Evolutionary conservation across 2,113 vertebrate genomes (phyloP).

Genomic region (Pardalotus punctatus): DNA sequence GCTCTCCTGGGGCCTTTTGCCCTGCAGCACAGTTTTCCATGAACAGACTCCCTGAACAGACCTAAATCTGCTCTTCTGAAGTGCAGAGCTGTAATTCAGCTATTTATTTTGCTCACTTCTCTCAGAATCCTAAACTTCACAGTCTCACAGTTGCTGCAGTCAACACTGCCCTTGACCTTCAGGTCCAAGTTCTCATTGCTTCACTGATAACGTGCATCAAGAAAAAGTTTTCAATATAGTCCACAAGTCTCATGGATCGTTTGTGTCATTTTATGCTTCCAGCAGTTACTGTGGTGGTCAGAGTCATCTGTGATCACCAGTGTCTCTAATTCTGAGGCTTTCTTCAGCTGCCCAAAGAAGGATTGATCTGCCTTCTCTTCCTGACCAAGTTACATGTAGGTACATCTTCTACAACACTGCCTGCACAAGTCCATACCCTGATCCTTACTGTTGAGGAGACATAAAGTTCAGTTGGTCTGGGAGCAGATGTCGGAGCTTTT

Average conservation of each 20-base stretch:
- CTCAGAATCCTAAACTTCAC: neutral
- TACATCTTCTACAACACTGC: neutral
- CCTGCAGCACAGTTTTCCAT: constrained; percentile 33
- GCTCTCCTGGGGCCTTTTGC: constrained; percentile 41
- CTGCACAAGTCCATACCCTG: neutral
- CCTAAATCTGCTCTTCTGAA: constrained; percentile 17
- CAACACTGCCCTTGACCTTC: neutral
- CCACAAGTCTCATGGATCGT: neutral
- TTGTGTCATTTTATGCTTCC: neutral
- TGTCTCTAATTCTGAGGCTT: neutral
- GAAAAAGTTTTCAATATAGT: neutral
- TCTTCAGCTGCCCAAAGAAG: neutral
- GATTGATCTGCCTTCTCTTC: neutral
- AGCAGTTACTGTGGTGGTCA: neutral
- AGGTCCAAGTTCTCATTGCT: neutral
- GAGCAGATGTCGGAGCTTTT: neutral
- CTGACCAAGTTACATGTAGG: neutral
- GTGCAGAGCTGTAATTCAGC: neutral
- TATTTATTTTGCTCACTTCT: neutral
- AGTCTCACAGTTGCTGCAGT: neutral
- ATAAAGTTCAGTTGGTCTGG: neutral
- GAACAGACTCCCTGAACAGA: constrained; percentile 16
- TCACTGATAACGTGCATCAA: neutral
- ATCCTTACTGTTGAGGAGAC: neutral
- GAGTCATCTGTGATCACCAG: neutral